Percentiles rank a stretch among this genome's conserved stretches.
Evolutionary conservation across 2,113 vertebrate genomes (phyloP).

Genomic region (Agapornis roseicollis): DNA sequence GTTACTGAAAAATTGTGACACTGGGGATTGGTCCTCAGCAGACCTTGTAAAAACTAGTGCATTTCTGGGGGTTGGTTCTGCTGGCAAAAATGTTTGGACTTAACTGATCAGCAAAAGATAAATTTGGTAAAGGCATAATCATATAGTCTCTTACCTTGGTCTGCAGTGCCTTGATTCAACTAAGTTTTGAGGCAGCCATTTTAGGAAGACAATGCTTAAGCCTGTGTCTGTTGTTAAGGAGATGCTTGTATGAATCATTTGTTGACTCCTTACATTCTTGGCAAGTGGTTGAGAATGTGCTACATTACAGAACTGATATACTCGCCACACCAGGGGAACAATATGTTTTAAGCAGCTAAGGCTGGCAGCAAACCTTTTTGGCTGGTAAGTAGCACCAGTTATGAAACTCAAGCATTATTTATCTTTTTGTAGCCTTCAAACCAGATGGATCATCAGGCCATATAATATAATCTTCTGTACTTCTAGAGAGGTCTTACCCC

Average conservation of each 20-base stretch:
- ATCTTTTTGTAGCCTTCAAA: background rate
- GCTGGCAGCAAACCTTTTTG: background rate
- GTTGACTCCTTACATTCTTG: background rate
- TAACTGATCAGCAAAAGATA: background rate
- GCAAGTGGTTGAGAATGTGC: background rate
- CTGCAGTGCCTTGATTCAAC: background rate
- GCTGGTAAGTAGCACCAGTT: background rate
- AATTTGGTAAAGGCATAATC: background rate
- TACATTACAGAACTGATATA: background rate
- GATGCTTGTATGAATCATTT: background rate
- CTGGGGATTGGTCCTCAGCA: background rate
- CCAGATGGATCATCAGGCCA: background rate
- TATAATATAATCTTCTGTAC: background rate
- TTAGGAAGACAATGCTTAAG: background rate
- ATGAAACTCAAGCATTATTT: background rate
- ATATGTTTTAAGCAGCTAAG: background rate
- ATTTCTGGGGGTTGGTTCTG: background rate
- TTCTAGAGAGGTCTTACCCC: background rate
- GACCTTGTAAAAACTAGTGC: background rate
- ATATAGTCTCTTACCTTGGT: background rate
- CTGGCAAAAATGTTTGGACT: background rate
- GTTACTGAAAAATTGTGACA: background rate
- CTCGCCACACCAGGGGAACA: background rate
- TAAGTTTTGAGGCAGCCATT: background rate
- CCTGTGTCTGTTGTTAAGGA: background rate